phyloP scores from a whole-genome alignment of 37 sponge, comb jelly and placozoan genomes.

The Beroe forskalii region DNA sequence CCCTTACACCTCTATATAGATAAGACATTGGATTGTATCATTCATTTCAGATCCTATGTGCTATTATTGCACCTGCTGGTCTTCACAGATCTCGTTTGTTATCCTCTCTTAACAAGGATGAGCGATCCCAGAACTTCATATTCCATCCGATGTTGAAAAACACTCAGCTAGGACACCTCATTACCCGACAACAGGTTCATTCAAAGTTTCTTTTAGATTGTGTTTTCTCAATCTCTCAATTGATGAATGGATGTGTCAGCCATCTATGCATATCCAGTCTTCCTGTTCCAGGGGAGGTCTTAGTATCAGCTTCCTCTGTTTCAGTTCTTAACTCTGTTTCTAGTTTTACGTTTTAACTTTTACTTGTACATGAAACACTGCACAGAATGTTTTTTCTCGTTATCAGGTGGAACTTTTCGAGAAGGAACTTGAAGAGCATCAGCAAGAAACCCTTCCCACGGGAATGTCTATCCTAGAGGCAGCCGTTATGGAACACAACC shows the following conservation, averaged over 20 bases:
- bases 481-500: slow-evolving; percentile 95
- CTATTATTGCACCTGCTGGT: slow-evolving; percentile 75
- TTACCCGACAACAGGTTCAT: slow-evolving; percentile 22
- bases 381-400: no score
- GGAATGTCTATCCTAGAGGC: slow-evolving; percentile 76
- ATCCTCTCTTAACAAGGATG: slow-evolving; percentile 90
- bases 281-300: no score
- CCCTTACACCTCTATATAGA: no score
- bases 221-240: no score
- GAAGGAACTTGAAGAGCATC: slow-evolving; percentile 76
- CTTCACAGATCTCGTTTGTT: slow-evolving; percentile 85
- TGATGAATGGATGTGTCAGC: no score
- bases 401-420: slow-evolving; percentile 85
- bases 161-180: slow-evolving; percentile 60
- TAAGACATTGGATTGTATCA: no score
- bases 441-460: slow-evolving; percentile 72
- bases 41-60: slow-evolving; percentile 66
- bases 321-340: no score
- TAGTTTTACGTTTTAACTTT: no score
- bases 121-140: slow-evolving; percentile 73
- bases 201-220: no score
- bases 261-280: no score
- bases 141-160: slow-evolving; percentile 40
- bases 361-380: no score
- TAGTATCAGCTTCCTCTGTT: no score